These are phyloP conservation scores for Epirrhoe alternata DNA, from an alignment of 2,888 invertebrate species.

Conservation along the genomic window DNA sequence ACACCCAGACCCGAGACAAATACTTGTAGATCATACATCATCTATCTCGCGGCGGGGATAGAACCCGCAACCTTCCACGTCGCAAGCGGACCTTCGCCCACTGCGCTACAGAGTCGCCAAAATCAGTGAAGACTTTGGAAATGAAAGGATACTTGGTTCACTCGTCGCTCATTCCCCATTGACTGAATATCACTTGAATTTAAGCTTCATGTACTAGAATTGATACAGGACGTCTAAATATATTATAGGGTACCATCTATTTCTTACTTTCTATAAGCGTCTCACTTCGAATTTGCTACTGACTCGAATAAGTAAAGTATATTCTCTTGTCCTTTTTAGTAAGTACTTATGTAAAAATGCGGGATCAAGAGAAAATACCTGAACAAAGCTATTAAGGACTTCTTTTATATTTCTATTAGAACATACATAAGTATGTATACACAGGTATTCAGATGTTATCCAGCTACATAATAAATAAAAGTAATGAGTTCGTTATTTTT, in stretches of 20 bases:
- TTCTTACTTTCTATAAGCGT: conserved; percentile 24
- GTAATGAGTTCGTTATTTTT: background rate
- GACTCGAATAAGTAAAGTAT: conserved; percentile 16
- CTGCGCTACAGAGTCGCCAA: too few relatives aligned
- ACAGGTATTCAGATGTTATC: conserved; percentile 3
- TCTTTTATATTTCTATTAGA: conserved; percentile 3
- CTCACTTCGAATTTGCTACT: conserved; percentile 20
- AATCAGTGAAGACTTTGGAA: background rate
- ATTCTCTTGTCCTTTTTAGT: conserved; percentile 7
- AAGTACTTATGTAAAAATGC: background rate
- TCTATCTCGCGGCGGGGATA: too few relatives aligned
- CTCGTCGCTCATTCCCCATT: background rate
- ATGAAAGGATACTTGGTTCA: background rate
- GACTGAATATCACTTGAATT: conserved; percentile 11
- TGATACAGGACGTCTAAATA: conserved; percentile 5
- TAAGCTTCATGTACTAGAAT: conserved; percentile 3
- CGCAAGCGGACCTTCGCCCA: too few relatives aligned
- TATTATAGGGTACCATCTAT: conserved; percentile 3
- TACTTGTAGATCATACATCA: too few relatives aligned
- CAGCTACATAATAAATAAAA: conserved; percentile 18
- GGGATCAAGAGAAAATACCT: conserved; percentile 9
- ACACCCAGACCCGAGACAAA: too few relatives aligned
- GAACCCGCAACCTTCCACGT: too few relatives aligned
- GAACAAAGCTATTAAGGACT: conserved; percentile 6
- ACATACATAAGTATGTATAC: background rate